Percentiles rank a stretch among this genome's conserved stretches.
phyloP scores from a whole-genome alignment of 2,888 invertebrate species.

The Saturnia japonica region DNA sequence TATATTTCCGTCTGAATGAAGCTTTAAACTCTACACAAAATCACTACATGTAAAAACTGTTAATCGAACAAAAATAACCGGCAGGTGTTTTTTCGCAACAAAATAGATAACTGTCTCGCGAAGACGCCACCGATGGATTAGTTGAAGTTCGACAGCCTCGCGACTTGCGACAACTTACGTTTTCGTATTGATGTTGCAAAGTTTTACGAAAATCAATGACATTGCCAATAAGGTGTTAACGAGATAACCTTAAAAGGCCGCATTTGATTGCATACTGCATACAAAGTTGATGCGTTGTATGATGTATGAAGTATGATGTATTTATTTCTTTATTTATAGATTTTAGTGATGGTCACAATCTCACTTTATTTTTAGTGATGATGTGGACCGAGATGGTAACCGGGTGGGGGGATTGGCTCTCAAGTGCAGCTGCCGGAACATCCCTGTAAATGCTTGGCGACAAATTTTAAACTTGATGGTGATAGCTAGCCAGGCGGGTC shows the following conservation, averaged over 20 bases:
- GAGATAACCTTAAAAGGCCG: slow-evolving; percentile 31
- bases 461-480: too few species aligned
- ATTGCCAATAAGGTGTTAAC: slow-evolving; percentile 43
- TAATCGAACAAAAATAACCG: slow-evolving; percentile 36
- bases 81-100: slow-evolving; percentile 40
- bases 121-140: slow-evolving; percentile 40
- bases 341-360: too few species aligned
- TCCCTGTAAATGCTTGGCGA: too few species aligned
- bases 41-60: slow-evolving; percentile 41
- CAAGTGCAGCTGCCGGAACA: too few species aligned
- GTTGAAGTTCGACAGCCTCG: slow-evolving; percentile 28
- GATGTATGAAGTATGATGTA: not conserved
- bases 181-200: slow-evolving; percentile 28
- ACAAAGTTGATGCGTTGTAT: slow-evolving; percentile 4
- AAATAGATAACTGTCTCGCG: slow-evolving; percentile 48
- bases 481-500: too few species aligned
- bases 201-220: slow-evolving; percentile 37
- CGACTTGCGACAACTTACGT: slow-evolving; percentile 19
- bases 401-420: too few species aligned
- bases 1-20: slow-evolving; percentile 8
- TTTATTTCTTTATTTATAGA: too few species aligned
- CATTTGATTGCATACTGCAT: slow-evolving; percentile 7
- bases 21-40: slow-evolving; percentile 39
- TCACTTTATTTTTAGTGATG: too few species aligned
- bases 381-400: too few species aligned